Evolutionary conservation across 2,797 vertebrate species (phyloP).

Genomic region (Sebastes taczanowskii): DNA sequence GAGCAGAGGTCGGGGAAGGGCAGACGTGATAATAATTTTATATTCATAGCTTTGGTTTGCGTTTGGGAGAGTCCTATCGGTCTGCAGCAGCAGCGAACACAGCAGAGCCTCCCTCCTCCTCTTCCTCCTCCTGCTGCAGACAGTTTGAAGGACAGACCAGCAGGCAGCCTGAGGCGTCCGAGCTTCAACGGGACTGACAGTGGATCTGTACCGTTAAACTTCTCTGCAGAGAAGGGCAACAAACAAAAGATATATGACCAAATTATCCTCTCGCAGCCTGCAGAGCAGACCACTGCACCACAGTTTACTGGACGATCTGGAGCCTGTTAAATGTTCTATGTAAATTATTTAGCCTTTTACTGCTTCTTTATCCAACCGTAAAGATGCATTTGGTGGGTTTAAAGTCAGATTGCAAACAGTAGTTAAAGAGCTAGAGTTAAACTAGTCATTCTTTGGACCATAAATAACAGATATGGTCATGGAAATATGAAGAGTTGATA

Average conservation of each 20-base stretch:
- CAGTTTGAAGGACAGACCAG: background rate
- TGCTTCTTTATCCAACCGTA: background rate
- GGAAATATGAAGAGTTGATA: background rate
- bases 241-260: constrained; percentile 25
- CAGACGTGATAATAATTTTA: constrained; percentile 17
- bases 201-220: background rate
- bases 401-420: background rate
- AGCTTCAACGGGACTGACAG: constrained; percentile 1
- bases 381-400: background rate
- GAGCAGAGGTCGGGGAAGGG: constrained; percentile 9
- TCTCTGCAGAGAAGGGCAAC: background rate
- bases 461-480: background rate
- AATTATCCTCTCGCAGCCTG: background rate
- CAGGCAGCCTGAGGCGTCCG: background rate
- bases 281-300: background rate
- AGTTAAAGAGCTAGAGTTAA: background rate
- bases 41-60: constrained; percentile 24
- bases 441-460: background rate
- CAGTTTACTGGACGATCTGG: background rate
- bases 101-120: background rate
- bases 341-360: constrained; percentile 11
- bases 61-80: background rate
- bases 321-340: background rate
- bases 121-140: background rate
- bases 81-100: background rate